Base-by-base conservation (phyloP, 2,888 invertebrate species). In the Deilephila porcellus region DNA sequence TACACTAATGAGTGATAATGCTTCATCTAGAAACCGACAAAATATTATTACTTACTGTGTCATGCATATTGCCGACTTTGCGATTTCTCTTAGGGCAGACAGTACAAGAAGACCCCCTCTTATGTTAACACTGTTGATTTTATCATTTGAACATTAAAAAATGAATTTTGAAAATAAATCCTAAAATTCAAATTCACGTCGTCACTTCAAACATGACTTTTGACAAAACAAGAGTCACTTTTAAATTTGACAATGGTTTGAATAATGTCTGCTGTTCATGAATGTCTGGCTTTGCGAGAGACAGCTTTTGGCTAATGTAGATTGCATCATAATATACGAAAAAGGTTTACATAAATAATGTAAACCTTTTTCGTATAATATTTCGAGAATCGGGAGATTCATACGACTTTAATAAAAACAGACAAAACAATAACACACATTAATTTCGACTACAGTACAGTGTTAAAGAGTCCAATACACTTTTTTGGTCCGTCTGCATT, bases 31-130 rank as follows among this genome's bases (percentile, higher is more conserved):
- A 8, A 3, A 45, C 0, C 11, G 0, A 45, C 45, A 14, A 45
- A 45, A 20, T 4, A 60, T 4, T 1, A 60, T 4, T 37, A 76
- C 83, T 86, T 81, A 92, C 92, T 85, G 88, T 91, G 74, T 92
- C 92, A 83, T 92, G 92, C 92, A 92, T 92, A 74, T 79, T 90
- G 80, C 77, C 70, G 72, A 75, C n/a, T 77, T 67, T 75, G 73
- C 71, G 29, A 25, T 59, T n/a, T 62, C 56, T 14, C 71, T 56
- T 20, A 34, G 7, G 72, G 32, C 52, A 19, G 52, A 7, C 19
- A 56, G 4, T 64, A 32, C 14, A 3, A 19, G 25, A 17, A 11
- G 20, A 63, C 20, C 20, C 17, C n/a, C 17, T 32, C 34, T 25
- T 56, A 60, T 60, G 64, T 64, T 71, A 70, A 70, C 71, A 75